phyloP scores from a whole-genome alignment of 2,797 vertebrate genomes.

The Ibycter americanus region DNA sequence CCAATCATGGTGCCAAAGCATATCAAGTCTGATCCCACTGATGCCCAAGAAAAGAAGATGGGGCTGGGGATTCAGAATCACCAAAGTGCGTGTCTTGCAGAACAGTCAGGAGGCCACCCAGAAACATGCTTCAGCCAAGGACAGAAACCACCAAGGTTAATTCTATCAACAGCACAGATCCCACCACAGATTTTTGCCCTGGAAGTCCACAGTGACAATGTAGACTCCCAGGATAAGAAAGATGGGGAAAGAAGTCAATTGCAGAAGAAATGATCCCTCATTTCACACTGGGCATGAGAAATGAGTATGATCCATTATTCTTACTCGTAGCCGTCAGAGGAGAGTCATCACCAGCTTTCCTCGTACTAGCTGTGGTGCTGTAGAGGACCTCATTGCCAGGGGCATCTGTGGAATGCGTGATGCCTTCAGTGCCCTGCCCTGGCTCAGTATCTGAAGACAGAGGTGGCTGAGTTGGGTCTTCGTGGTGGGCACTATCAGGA shows the following conservation, averaged over 20 bases:
- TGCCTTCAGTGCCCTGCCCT: background rate
- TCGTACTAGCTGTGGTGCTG: background rate
- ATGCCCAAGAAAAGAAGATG: background rate
- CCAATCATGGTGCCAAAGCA: background rate
- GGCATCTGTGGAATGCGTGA: fast-evolving
- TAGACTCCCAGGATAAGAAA: background rate
- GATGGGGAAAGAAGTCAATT: background rate
- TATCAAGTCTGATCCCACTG: background rate
- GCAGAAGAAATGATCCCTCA: constrained; percentile 2
- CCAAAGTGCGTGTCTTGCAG: background rate
- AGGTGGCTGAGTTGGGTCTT: background rate
- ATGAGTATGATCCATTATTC: background rate
- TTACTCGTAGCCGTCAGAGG: background rate
- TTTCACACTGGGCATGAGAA: constrained; percentile 13
- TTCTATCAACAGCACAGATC: background rate
- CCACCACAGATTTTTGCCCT: background rate
- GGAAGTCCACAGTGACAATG: background rate
- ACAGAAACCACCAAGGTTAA: background rate
- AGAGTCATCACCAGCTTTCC: background rate
- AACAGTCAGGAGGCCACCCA: background rate
- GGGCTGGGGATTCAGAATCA: background rate
- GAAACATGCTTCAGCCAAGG: background rate
- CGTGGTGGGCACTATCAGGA: background rate
- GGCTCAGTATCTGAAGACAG: background rate
- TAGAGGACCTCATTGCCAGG: background rate